These are phyloP conservation scores for Decapterus maruadsi DNA, from an alignment of 2,797 vertebrate genomes.

Conservation along the genomic window DNA sequence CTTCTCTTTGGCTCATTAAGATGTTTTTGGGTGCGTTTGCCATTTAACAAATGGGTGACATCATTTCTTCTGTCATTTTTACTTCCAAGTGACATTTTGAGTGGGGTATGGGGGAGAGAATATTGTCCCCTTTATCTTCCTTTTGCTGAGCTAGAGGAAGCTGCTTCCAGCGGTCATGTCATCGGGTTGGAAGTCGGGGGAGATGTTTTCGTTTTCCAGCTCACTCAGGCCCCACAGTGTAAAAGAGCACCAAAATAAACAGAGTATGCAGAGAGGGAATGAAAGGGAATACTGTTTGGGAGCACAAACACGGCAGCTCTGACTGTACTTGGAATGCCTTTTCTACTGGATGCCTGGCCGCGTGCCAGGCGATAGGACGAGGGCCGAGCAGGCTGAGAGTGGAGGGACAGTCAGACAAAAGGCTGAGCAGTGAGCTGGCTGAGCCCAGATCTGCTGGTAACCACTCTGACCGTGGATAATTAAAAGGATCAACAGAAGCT, in stretches of 20 bases:
- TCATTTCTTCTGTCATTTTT: slow-evolving; percentile 15
- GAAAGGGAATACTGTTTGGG: slow-evolving; percentile 88
- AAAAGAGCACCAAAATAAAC: slow-evolving; percentile 89
- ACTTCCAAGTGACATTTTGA: slow-evolving; percentile 18
- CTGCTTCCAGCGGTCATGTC: slow-evolving; percentile 80
- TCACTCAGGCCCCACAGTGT: slow-evolving; percentile 80
- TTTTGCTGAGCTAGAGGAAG: slow-evolving; percentile 77
- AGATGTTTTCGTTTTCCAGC: slow-evolving; percentile 85
- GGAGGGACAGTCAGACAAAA: slow-evolving; percentile 42
- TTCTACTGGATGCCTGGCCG: slow-evolving; percentile 78
- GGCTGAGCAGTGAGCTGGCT: slow-evolving; percentile 33
- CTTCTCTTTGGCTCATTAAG: background rate
- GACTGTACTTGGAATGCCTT: slow-evolving; percentile 81
- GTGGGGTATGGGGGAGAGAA: slow-evolving; percentile 27
- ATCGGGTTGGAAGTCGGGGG: slow-evolving; percentile 77
- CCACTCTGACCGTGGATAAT: slow-evolving; percentile 42
- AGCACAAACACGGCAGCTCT: slow-evolving; percentile 83
- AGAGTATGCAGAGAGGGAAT: slow-evolving; percentile 81
- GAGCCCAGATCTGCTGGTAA: slow-evolving; percentile 40
- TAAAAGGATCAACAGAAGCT: slow-evolving; percentile 24
- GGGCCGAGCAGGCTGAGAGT: slow-evolving; percentile 25
- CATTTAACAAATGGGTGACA: background rate
- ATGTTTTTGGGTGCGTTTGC: slow-evolving; percentile 3
- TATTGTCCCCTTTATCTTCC: slow-evolving; percentile 62
- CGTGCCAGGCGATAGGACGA: slow-evolving; percentile 71